These are phyloP conservation scores for Xylota sylvarum DNA, from an alignment of 2,888 invertebrate species.

Conservation along the genomic window DNA sequence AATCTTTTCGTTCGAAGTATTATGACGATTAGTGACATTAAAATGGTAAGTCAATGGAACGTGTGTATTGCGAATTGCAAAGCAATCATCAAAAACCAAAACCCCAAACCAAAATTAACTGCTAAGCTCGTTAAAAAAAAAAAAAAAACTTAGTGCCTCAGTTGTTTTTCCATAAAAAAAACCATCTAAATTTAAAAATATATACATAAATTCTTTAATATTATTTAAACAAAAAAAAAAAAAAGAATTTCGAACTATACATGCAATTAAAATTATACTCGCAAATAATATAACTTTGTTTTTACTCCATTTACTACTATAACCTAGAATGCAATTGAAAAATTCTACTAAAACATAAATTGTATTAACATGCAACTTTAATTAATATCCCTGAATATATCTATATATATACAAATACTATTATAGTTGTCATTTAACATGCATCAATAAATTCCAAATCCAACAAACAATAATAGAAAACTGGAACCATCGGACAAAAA, in stretches of 20 bases:
- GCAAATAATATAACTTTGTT: constrained; percentile 55
- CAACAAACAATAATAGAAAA: constrained; percentile 49
- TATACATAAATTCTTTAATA: constrained; percentile 22
- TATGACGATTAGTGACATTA: constrained; percentile 99
- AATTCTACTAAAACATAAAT: constrained; percentile 53
- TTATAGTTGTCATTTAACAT: constrained; percentile 65
- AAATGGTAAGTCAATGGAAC: constrained; percentile 94
- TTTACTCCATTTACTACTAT: constrained; percentile 45
- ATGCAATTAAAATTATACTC: constrained; percentile 69
- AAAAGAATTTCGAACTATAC: constrained; percentile 37
- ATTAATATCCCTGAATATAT: constrained; percentile 49
- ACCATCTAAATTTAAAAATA: constrained; percentile 35
- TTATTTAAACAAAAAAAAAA: constrained; percentile 47
- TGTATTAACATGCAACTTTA: constrained; percentile 59
- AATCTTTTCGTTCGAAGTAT: constrained; percentile 99
- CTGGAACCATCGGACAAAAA: constrained; percentile 21
- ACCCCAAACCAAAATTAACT: constrained; percentile 49
- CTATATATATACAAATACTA: constrained; percentile 32
- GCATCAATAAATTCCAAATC: constrained; percentile 59
- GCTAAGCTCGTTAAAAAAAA: constrained; percentile 60
- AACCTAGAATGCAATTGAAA: constrained; percentile 72
- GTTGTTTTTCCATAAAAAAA: constrained; percentile 57
- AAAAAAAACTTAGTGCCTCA: constrained; percentile 59
- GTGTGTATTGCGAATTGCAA: constrained; percentile 63
- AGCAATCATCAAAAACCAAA: constrained; percentile 60